These are phyloP conservation scores for Nysson spinosus DNA, from an alignment of 2,888 invertebrate genomes.

Conservation along the genomic window DNA sequence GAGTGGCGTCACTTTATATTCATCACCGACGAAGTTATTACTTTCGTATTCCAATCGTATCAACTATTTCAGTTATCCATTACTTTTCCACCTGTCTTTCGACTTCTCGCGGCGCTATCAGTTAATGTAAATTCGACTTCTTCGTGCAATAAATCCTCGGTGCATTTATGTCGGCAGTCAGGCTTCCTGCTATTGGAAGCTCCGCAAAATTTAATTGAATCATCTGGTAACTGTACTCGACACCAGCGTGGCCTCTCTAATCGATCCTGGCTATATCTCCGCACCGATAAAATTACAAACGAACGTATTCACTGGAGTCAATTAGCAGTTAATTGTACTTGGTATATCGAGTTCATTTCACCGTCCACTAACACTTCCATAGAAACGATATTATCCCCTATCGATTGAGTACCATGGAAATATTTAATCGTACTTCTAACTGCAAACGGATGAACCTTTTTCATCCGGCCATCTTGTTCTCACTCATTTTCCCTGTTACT, in stretches of 20 bases:
- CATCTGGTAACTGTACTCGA: not conserved
- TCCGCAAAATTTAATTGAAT: conserved; percentile 4
- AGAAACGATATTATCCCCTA: not conserved
- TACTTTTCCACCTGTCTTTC: not conserved
- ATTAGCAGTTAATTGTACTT: conserved; percentile 33
- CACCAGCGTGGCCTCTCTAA: not conserved
- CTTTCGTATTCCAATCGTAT: not conserved
- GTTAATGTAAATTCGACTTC: not conserved
- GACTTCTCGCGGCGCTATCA: not conserved
- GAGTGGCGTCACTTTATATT: conserved; percentile 11
- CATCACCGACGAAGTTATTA: conserved; percentile 13
- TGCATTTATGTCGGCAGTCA: too few species aligned
- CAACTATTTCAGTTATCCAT: not conserved
- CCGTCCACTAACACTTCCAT: not conserved
- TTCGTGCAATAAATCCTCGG: not conserved
- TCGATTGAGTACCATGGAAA: too few species aligned
- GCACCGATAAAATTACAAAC: conserved; percentile 23
- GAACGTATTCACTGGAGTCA: conserved; percentile 24
- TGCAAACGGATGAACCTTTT: not conserved
- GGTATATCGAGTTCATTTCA: not conserved
- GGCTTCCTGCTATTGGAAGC: not conserved
- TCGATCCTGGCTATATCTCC: conserved; percentile 1
- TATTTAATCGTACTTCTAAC: not conserved
- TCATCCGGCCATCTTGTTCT: conserved; percentile 1
- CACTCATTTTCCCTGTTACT: not conserved